Percentiles rank a stretch among this genome's conserved stretches.
These are phyloP conservation scores for Pelecanoides urinatrix DNA, from an alignment of 2,113 vertebrate species.

Conservation along the genomic window DNA sequence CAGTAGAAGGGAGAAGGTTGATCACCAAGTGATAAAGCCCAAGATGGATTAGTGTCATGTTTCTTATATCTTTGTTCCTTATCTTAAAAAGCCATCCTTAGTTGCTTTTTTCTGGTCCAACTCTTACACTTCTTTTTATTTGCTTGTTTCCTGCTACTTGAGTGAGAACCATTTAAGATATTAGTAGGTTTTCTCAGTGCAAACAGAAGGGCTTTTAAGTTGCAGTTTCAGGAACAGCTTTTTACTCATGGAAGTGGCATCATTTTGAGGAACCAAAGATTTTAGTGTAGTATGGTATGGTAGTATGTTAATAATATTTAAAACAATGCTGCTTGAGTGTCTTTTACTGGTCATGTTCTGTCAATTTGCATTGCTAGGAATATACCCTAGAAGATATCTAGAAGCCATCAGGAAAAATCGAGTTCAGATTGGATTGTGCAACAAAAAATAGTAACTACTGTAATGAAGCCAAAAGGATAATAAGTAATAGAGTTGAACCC, in stretches of 20 bases:
- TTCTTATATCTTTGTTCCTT: conserved; percentile 80
- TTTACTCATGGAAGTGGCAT: not conserved
- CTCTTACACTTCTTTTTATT: not conserved
- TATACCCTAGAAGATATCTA: not conserved
- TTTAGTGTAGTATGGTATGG: not conserved
- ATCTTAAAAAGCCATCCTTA: conserved; percentile 80
- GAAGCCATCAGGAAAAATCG: not conserved
- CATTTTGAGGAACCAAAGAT: not conserved
- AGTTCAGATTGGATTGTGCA: not conserved
- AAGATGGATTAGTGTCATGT: conserved; percentile 72
- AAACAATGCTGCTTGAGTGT: not conserved
- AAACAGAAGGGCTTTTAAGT: not conserved
- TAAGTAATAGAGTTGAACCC: not conserved
- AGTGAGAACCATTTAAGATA: not conserved
- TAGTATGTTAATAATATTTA: not conserved
- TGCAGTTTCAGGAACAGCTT: not conserved
- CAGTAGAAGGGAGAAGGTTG: conserved; percentile 65
- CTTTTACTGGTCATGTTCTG: not conserved
- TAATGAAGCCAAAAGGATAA: not conserved
- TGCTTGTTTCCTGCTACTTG: conserved; percentile 37
- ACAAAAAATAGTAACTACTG: not conserved
- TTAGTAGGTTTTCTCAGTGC: not conserved
- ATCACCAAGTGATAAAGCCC: conserved; percentile 68
- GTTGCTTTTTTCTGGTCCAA: conserved; percentile 68
- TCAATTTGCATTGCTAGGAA: not conserved